Base-by-base conservation (phyloP, 92 coral and sea anemone species). In the Heliopora coerulea region DNA sequence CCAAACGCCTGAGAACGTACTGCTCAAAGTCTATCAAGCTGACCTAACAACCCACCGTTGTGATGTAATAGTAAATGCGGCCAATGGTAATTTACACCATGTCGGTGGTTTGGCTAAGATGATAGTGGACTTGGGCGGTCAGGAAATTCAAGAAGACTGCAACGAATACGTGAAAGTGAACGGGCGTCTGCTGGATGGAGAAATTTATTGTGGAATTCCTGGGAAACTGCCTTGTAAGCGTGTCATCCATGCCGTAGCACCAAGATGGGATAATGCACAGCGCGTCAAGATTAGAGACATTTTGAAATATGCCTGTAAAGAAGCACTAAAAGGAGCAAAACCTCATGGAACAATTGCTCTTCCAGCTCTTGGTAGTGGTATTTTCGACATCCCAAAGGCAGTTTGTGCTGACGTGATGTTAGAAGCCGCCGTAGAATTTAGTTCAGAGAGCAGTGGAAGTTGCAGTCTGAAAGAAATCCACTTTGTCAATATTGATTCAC, bases 361-460 rank as follows among this genome's bases (percentile, higher is more conserved):
- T 41, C 96, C 96, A 4, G 89, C 96, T 5, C 72, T 89, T 13
- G 79, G 96, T 11, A 73, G 91, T 13, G 96, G 96, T 24, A 49
- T 56, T 37, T 84, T 20, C 39, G 89, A 80, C 1, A 82, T 79
- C 44, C 96, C 96, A 33, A 62, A 15, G 37, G 85, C 74, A 3
- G 56, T 89, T 32, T 87, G 96, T 52, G 96, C 91, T 0, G 56
- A 39, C 14, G 59, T 78, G 19, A 67, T 82, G 84, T n/a, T 88
- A 0, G 87, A 85, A 15, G 62, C 80, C 4, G 87, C 67, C 0
- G 26, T 70, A 13, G 59, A 21, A 15, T 88, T 81, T 39, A 83
- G 70, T n/a, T 46, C 41, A 72, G 29, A 76, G 21, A 80, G 80
- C 14, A 73, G 37, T 10, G 17, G 44, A 21, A 1, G 54, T 20